Percentiles rank a stretch among this genome's conserved stretches.
Conservation (phyloP, 2,797 vertebrate genomes). For the Diplodus puntazzo region DNA sequence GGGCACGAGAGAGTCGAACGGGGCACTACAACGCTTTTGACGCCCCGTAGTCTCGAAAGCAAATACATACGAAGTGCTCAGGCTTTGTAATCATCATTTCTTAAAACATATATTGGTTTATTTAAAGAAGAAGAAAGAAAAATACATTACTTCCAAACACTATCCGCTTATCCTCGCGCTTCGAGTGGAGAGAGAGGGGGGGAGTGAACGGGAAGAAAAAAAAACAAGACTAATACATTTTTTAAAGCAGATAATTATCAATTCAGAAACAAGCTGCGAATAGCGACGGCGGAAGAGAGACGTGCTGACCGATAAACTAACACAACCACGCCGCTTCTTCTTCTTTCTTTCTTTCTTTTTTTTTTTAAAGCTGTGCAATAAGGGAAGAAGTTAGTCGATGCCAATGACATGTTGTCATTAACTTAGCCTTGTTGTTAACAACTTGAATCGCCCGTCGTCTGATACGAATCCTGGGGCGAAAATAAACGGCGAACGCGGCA, state of each 20-base stretch:
- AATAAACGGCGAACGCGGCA: slow-evolving; percentile 34
- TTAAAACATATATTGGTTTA: no score
- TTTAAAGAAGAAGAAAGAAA: background rate
- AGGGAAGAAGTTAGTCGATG: slow-evolving; percentile 85
- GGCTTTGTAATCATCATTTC: no score
- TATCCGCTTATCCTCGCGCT: slow-evolving; percentile 51
- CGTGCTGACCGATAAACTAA: slow-evolving; percentile 53
- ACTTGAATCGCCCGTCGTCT: slow-evolving; percentile 60
- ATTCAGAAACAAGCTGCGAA: slow-evolving; percentile 26
- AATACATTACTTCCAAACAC: slow-evolving; percentile 62
- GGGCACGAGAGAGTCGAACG: slow-evolving; percentile 59
- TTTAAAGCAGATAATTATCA: slow-evolving; percentile 31
- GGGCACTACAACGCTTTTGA: slow-evolving; percentile 43
- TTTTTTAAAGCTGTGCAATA: slow-evolving; percentile 71
- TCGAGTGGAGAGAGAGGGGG: slow-evolving; percentile 13
- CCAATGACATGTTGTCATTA: slow-evolving; percentile 84
- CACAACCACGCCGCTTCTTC: slow-evolving; percentile 51
- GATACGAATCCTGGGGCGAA: slow-evolving; percentile 33
- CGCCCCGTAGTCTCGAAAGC: slow-evolving; percentile 46
- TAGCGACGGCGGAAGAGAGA: background rate
- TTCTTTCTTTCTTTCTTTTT: no score
- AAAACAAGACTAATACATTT: slow-evolving; percentile 42
- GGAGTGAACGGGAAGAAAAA: slow-evolving; percentile 31
- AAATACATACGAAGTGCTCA: slow-evolving; percentile 53
- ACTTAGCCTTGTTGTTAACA: slow-evolving; percentile 81